These are phyloP conservation scores for Diachasmimorpha longicaudata DNA, from an alignment of 1,140 invertebrate species.

Conservation along the genomic window DNA sequence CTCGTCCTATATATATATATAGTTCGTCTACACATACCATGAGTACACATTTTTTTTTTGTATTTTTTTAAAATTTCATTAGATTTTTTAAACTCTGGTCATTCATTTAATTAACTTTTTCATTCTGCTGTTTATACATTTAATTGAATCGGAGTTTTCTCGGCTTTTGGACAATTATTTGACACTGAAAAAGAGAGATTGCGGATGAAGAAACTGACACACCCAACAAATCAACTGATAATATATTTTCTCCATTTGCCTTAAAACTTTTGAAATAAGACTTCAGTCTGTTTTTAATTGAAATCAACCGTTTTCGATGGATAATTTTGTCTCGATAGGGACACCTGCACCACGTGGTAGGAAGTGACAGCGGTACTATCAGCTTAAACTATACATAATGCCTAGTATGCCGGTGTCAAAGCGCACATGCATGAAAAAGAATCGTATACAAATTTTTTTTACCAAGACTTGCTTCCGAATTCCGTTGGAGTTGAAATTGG, in stretches of 20 bases:
- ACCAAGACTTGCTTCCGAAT: not conserved
- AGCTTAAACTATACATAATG: not conserved
- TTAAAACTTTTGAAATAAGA: no score
- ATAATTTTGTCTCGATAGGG: not conserved
- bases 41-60: conserved; percentile 8
- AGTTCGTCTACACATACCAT: not conserved
- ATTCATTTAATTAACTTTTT: no score
- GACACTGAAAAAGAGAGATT: no score
- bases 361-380: conserved; percentile 45
- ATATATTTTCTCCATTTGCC: no score
- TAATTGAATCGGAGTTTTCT: no score
- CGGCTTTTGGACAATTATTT: no score
- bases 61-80: conserved; percentile 10
- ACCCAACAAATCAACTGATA: no score
- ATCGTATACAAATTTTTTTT: not conserved
- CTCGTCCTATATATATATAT: conserved; percentile 14
- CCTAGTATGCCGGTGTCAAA: conserved; percentile 30
- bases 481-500: not conserved
- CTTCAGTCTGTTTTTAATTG: not conserved
- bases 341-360: conserved; percentile 57
- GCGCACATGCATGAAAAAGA: conserved; percentile 49
- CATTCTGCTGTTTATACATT: no score
- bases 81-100: no score
- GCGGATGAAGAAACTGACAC: no score
- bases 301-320: not conserved